Evolutionary conservation across 1,140 invertebrate species (phyloP), one percentile per base, ranked within the genome.

Genomic region (Panagrolaimus sp.): DNA sequence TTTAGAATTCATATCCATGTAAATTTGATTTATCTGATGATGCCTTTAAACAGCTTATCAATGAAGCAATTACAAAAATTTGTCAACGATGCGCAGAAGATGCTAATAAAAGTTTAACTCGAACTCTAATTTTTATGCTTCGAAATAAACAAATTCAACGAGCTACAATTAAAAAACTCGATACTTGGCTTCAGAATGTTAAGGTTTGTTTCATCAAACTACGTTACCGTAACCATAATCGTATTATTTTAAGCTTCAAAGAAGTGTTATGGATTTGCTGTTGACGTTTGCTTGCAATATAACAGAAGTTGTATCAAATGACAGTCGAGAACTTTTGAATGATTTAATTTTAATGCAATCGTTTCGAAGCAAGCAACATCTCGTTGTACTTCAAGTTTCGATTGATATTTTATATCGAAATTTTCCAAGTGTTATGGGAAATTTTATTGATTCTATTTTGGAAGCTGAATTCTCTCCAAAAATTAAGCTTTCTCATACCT

Each of bases 131-230:
- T n/a, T 58, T 58, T 17, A 58, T 58, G 17, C 21, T 58, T 21
- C 15, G 52, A 2, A 28, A 58, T 21, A 21, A 21, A 21, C 21
- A 58, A 26, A 28, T 58, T 58, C 5, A 28, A 4, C 12, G 21
- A 12, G 28, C 21, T 10, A n/a, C 52, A 28, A 28, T 28, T 12
- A 58, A 58, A 21, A 58, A 58, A n/a, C 21, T 58, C 10, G 52
- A 58, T 17, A 58, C 52, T n/a, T 58, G 52, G 52, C 52, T 58
- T 21, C 52, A 58, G 17, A 58, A 58, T 8, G 52, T 58, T 8
- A 58, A 58, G 17, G 52, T 58, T n/a, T 21, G 21, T n/a, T 55
- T 55, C 28, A 24, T 55, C 7, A 52, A 52, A 0, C 48, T 8
- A 2, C 1, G 21, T 58, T 3, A 58, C 21, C 21, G 15, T 4